phyloP scores from a whole-genome alignment of 2,797 vertebrate genomes.

The Tragelaphus oryx region DNA sequence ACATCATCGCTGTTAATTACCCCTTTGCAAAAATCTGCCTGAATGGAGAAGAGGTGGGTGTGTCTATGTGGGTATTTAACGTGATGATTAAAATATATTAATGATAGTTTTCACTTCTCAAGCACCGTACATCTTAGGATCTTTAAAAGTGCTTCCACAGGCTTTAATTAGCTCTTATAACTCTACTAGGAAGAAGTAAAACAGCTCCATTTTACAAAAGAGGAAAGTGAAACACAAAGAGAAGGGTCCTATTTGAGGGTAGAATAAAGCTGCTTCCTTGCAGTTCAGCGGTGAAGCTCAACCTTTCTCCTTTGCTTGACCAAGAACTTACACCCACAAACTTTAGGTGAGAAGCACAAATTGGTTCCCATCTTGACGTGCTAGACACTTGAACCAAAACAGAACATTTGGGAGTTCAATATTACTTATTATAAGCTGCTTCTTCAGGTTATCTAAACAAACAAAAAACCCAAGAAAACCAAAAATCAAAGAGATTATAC shows the following conservation, averaged over 20 bases:
- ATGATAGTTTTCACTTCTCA: constrained; percentile 67
- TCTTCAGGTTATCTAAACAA: not conserved
- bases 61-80: constrained; percentile 44
- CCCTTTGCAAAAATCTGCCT: constrained; percentile 43
- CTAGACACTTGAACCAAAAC: not conserved
- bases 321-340: not conserved
- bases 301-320: not conserved
- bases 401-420: not conserved
- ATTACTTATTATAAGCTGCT: not conserved
- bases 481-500: not conserved
- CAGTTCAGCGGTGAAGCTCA: not conserved
- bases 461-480: not conserved
- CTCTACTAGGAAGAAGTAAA: constrained; percentile 25
- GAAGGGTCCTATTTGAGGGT: not conserved
- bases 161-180: constrained; percentile 55
- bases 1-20: constrained; percentile 52
- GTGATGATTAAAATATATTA: constrained; percentile 66
- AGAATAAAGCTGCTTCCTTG: not conserved
- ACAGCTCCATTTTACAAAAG: constrained; percentile 33
- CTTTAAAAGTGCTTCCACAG: constrained; percentile 32
- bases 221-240: constrained; percentile 14
- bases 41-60: constrained; percentile 47
- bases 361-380: not conserved
- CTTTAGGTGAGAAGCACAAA: constrained; percentile 10
- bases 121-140: constrained; percentile 23